Percentiles rank a stretch among this genome's conserved stretches.
Evolutionary conservation across 2,113 vertebrate genomes (phyloP).

Genomic region (Orycteropus afer): DNA sequence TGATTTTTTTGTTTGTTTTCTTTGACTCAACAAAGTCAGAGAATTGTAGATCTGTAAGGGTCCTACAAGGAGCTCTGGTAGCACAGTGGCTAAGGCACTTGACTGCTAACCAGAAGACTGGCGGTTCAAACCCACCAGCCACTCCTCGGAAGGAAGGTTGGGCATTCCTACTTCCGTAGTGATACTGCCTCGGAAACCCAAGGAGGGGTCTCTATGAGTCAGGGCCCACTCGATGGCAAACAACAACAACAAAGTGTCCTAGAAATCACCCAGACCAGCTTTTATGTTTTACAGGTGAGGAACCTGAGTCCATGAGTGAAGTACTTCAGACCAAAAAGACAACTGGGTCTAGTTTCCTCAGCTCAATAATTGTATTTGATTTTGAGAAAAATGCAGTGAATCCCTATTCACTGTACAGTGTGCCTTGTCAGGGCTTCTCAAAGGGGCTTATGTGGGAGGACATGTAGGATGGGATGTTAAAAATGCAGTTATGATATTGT

Average conservation of each 20-base stretch:
- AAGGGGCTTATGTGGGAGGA: not conserved
- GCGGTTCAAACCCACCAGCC: too few relatives aligned
- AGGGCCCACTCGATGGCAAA: too few relatives aligned
- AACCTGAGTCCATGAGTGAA: not conserved
- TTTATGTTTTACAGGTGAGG: constrained; percentile 10
- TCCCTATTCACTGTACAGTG: not conserved
- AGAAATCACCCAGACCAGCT: not conserved
- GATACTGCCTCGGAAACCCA: too few relatives aligned
- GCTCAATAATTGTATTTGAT: not conserved
- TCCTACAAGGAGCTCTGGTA: too few relatives aligned
- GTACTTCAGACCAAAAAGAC: not conserved
- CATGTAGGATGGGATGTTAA: not conserved
- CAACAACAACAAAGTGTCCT: too few relatives aligned
- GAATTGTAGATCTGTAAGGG: not conserved
- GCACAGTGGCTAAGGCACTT: too few relatives aligned
- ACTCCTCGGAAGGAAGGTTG: too few relatives aligned
- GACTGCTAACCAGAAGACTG: too few relatives aligned
- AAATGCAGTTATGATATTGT: not conserved
- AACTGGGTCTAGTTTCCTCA: not conserved
- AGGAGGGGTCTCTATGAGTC: too few relatives aligned
- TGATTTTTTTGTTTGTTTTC: not conserved
- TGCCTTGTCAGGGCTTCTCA: not conserved
- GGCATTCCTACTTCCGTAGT: too few relatives aligned
- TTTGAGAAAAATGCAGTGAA: not conserved
- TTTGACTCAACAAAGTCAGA: not conserved